Base-by-base conservation (phyloP, 2,888 invertebrate species). In the Harmothoe impar region DNA sequence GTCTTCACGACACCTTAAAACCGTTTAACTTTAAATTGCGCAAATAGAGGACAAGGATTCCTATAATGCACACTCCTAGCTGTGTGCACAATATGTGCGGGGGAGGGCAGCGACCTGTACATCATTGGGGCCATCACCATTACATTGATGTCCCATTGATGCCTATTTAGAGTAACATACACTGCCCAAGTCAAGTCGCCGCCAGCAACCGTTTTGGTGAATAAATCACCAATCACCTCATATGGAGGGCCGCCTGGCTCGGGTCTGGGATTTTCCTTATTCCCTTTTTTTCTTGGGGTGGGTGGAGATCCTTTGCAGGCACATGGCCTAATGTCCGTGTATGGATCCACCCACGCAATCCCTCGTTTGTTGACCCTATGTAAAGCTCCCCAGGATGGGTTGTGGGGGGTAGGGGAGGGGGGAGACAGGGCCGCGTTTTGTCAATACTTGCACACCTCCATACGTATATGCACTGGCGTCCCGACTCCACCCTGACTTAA, bases 401-500 rank as follows among this genome's bases (percentile, higher is more conserved):
- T n/a, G 5, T 68, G 68, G 5, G n/a, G 29, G 29, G 72, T 15
- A 29, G 25, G 10, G 15, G 25, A 25, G 72, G 29, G 29, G 15
- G 29, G 25, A 25, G 72, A 25, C 3, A 29, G 25, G 72, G 7
- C 29, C 29, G 3, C 72, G 15, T 5, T 72, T 29, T 72, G 72
- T 72, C 72, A 72, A 62, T 62, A 72, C 25, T 29, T 29, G 25
- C 72, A 72, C 29, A 15, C 72, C 72, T 29, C 5, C 72, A 62
- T 72, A 72, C 17, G 25, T 29, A 72, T 72, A 72, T 25, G 25
- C 72, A 72, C 31, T 15, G 29, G 25, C 72, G 17, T 25, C 20
- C 15, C 62, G 25, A 72, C 72, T 72, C 72, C 72, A 72, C 72
- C 72, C 72, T 72, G 72, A 72, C 72, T 72, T 72, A 72, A 72